Conservation (phyloP, 2,113 vertebrate genomes). For the Montifringilla adamsi region DNA sequence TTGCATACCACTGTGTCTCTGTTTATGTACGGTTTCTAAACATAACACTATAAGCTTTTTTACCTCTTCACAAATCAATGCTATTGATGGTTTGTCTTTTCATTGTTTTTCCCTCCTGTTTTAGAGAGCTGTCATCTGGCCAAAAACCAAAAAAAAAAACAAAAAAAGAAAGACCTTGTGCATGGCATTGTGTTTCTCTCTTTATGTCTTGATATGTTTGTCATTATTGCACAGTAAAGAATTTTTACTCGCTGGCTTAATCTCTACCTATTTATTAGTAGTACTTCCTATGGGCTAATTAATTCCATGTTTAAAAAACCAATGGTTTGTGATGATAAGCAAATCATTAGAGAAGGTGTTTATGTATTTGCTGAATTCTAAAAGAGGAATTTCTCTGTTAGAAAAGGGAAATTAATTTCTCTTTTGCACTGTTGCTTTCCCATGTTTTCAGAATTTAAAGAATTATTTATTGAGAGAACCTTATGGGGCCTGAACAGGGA, state of each 20-base stretch:
- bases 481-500: background rate
- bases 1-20: background rate
- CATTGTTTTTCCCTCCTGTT: background rate
- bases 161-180: background rate
- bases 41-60: background rate
- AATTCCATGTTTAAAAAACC: background rate
- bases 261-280: background rate
- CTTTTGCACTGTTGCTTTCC: background rate
- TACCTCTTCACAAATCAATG: background rate
- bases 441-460: background rate
- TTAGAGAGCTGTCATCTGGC: background rate
- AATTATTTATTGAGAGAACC: background rate
- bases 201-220: background rate
- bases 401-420: background rate
- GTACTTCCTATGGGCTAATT: background rate
- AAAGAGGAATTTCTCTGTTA: background rate
- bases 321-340: background rate
- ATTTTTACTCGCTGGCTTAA: background rate
- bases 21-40: background rate
- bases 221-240: background rate
- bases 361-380: background rate
- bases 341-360: background rate
- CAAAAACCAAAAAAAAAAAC: background rate
- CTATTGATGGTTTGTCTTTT: constrained; percentile 15
- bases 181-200: background rate